A percentile compares a stretch with the other conserved stretches of the same genome.
Evolutionary conservation across 2,797 vertebrate genomes (phyloP).

Genomic region (Neoniphon sammara): DNA sequence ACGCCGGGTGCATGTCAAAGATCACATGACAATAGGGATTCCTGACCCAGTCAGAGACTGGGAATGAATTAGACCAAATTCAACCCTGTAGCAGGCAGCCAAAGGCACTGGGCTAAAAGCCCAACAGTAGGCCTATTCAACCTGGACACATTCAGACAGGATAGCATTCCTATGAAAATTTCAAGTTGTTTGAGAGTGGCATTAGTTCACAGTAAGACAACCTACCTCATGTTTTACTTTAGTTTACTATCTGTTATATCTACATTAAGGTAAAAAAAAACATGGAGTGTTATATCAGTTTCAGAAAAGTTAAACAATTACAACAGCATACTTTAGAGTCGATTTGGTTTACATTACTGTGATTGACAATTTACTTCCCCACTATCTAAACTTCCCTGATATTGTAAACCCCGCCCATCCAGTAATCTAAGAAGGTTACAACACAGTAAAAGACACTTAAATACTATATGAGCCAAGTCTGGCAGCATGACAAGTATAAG

Average conservation of each 20-base stretch:
- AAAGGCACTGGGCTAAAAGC: conserved; percentile 52
- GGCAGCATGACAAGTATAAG: neutral
- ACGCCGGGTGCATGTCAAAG: conserved; percentile 78
- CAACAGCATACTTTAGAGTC: neutral
- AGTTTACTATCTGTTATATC: neutral
- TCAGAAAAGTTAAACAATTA: neutral
- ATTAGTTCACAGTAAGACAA: neutral
- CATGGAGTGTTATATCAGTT: neutral
- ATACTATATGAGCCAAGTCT: neutral
- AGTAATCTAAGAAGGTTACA: neutral
- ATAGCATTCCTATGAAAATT: conserved; percentile 45
- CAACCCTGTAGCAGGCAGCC: conserved; percentile 71
- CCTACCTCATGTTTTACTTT: neutral
- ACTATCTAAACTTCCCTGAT: neutral
- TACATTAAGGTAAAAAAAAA: neutral
- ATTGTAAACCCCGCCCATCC: neutral
- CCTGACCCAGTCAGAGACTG: conserved; percentile 72
- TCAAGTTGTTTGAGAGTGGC: conserved; percentile 19
- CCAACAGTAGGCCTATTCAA: conserved; percentile 50
- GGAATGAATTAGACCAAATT: conserved; percentile 76
- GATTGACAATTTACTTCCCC: neutral
- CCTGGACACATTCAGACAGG: conserved; percentile 53
- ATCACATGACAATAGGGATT: conserved; percentile 84
- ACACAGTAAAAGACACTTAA: neutral
- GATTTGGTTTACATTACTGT: neutral